Conservation (phyloP, 2,113 vertebrate genomes). For the Heterocephalus glaber region DNA sequence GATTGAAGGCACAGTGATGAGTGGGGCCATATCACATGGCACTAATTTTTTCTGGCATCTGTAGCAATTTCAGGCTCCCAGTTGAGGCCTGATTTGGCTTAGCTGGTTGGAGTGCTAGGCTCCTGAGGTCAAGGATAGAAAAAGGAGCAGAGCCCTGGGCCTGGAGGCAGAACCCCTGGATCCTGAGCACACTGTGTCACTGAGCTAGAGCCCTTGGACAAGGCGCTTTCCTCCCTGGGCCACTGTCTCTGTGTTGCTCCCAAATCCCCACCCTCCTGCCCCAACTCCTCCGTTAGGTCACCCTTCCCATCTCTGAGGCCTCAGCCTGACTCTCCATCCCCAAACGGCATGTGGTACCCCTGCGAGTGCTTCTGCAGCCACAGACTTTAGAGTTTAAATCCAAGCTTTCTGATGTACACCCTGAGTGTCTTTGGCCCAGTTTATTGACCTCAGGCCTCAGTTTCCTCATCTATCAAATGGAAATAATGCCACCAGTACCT, state of each 20-base stretch:
- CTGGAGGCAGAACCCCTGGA: not conserved
- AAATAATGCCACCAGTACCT: not conserved
- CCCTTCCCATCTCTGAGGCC: not conserved
- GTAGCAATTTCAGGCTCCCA: conserved; percentile 52
- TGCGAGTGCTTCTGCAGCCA: not conserved
- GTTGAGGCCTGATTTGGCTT: conserved; percentile 59
- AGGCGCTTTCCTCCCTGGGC: not conserved
- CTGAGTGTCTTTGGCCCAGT: not conserved
- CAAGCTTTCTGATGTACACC: not conserved
- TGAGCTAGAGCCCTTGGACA: not conserved
- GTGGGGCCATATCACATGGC: not conserved
- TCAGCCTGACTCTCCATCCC: not conserved
- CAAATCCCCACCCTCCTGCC: not conserved
- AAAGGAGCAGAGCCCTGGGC: not conserved
- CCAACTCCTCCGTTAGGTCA: not conserved
- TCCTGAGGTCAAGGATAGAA: conserved; percentile 23
- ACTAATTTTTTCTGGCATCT: conserved; percentile 62
- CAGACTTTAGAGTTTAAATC: not conserved
- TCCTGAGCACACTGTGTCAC: not conserved
- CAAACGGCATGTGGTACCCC: fast-evolving
- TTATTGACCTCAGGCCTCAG: not conserved
- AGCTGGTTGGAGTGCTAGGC: conserved; percentile 2
- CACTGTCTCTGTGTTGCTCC: not conserved
- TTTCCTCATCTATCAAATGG: conserved; percentile 32
- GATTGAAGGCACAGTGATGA: conserved; percentile 59